Percentiles rank a stretch among this genome's conserved stretches.
These are phyloP conservation scores for Novumbra hubbsi DNA, from an alignment of 2,797 vertebrate genomes.

Conservation along the genomic window DNA sequence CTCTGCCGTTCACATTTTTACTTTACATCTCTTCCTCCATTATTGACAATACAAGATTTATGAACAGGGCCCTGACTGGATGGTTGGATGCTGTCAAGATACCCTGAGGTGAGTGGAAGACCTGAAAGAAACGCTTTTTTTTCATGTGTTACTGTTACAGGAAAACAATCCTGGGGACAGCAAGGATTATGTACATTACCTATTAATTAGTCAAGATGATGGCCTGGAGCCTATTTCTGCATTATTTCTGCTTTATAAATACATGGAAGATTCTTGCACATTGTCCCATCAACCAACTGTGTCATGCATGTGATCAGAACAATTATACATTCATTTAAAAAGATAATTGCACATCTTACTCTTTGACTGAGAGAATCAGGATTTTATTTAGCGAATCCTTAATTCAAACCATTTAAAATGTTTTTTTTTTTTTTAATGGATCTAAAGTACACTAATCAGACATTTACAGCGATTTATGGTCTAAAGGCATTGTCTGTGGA, in stretches of 20 bases:
- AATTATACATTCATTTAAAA: background rate
- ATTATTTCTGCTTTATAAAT: background rate
- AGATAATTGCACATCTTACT: background rate
- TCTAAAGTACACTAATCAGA: background rate
- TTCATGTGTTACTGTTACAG: slow-evolving; percentile 7
- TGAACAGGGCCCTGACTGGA: slow-evolving; percentile 25
- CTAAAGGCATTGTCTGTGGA: background rate
- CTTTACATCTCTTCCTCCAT: slow-evolving; percentile 17
- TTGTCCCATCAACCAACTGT: background rate
- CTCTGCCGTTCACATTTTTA: slow-evolving; percentile 23
- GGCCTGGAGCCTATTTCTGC: background rate
- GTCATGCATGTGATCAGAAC: background rate
- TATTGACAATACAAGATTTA: slow-evolving; percentile 33
- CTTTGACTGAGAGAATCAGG: background rate
- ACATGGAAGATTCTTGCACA: background rate
- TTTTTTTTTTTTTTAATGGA: background rate
- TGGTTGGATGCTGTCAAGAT: slow-evolving; percentile 18
- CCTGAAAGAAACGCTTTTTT: slow-evolving; percentile 14
- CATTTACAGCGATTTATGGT: background rate
- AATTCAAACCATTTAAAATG: background rate
- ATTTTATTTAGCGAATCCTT: background rate
- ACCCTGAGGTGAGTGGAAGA: slow-evolving; percentile 9
- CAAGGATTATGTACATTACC: background rate
- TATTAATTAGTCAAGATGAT: background rate
- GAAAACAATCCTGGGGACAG: background rate